Conservation (phyloP, 2,113 vertebrate species). For the Ceyx cyanopectus region DNA sequence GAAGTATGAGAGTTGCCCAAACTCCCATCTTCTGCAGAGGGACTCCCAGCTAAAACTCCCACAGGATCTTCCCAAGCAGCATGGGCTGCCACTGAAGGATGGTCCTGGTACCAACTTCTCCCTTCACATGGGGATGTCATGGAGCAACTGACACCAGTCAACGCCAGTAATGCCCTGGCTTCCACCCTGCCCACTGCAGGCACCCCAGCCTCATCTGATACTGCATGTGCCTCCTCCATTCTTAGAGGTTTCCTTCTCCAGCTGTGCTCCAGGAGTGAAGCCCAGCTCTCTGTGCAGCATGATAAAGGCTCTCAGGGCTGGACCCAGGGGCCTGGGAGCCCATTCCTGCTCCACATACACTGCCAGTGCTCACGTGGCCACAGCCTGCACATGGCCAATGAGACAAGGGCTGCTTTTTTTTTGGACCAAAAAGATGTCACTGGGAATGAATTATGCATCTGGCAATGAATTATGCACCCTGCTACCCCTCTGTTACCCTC, state of each 20-base stretch:
- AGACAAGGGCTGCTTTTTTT: background rate
- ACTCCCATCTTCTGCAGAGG: background rate
- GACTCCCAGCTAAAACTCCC: background rate
- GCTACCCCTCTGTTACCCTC: accelerated
- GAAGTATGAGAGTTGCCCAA: background rate
- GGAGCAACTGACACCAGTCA: background rate
- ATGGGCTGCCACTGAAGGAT: background rate
- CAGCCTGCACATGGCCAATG: accelerated
- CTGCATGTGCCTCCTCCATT: accelerated
- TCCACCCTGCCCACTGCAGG: background rate
- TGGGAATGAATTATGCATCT: background rate
- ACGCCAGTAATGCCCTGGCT: background rate
- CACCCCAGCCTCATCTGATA: background rate
- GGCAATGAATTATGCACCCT: background rate
- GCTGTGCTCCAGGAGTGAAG: accelerated
- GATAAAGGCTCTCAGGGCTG: background rate
- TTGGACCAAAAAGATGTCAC: background rate
- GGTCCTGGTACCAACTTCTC: background rate
- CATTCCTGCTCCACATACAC: background rate
- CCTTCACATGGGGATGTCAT: accelerated
- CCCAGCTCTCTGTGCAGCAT: background rate
- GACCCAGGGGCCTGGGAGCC: accelerated
- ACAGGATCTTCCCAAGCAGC: accelerated
- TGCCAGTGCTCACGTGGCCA: background rate
- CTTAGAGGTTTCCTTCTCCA: background rate